These are phyloP conservation scores for Rambutsinella grinnellia DNA, from an alignment of 2,888 invertebrate genomes.

Conservation along the genomic window DNA sequence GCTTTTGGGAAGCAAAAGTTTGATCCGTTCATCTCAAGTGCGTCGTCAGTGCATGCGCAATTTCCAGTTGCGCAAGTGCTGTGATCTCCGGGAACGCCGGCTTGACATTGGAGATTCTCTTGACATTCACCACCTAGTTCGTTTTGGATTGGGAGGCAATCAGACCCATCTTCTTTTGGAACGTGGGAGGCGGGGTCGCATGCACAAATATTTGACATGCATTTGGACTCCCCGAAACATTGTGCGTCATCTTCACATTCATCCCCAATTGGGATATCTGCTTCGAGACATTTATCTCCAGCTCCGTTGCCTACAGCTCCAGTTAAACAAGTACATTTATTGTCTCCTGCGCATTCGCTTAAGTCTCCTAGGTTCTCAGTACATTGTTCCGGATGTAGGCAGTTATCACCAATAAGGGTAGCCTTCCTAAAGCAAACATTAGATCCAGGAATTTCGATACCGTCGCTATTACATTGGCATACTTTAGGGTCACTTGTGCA, in stretches of 20 bases:
- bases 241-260: neutral
- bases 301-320: neutral
- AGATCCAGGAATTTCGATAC: neutral
- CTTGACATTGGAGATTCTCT: too few relatives aligned
- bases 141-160: too few relatives aligned
- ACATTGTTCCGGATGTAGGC: neutral
- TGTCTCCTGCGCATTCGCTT: neutral
- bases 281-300: too few relatives aligned
- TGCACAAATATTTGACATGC: neutral
- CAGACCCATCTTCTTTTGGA: too few relatives aligned
- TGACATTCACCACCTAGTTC: too few relatives aligned
- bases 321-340: neutral
- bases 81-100: too few relatives aligned
- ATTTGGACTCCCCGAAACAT: neutral
- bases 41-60: neutral
- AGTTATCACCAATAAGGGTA: neutral
- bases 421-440: neutral
- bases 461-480: neutral
- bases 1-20: constrained; percentile 7
- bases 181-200: neutral
- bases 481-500: neutral
- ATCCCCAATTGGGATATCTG: neutral
- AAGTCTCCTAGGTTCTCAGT: neutral
- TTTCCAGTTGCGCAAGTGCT: neutral
- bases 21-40: too few relatives aligned